These are phyloP conservation scores for Hirtodrosophila duncani DNA, from an alignment of 2,888 invertebrate species.

Conservation along the genomic window DNA sequence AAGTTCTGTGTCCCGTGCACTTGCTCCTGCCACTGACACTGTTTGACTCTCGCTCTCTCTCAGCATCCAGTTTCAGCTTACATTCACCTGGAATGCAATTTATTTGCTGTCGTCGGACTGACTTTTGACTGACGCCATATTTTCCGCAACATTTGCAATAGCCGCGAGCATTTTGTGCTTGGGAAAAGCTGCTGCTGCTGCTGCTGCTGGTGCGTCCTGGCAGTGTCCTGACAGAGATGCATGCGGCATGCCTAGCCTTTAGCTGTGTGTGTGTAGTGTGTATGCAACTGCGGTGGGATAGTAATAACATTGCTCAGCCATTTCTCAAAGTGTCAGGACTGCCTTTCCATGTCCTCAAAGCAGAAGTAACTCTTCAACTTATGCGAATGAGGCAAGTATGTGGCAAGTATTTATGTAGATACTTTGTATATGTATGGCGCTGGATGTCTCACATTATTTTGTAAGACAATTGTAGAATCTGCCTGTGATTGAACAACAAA, in stretches of 20 bases:
- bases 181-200: slow-evolving; percentile 32
- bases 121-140: slow-evolving; percentile 76
- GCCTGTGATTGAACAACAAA: too few relatives aligned
- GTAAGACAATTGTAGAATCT: too few relatives aligned
- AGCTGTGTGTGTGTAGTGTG: slow-evolving; percentile 12
- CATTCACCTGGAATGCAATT: slow-evolving; percentile 70
- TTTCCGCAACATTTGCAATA: slow-evolving; percentile 73
- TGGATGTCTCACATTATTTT: too few relatives aligned
- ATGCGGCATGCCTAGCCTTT: slow-evolving; percentile 18
- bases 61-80: not conserved
- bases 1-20: too few relatives aligned
- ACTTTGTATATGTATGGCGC: too few relatives aligned
- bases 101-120: slow-evolving; percentile 75
- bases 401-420: slow-evolving; percentile 1
- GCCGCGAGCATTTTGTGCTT: slow-evolving; percentile 50
- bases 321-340: slow-evolving; percentile 35
- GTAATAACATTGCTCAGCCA: not conserved
- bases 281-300: slow-evolving; percentile 4
- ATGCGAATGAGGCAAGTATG: not conserved
- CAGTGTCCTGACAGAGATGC: slow-evolving; percentile 25
- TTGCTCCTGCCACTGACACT: not conserved
- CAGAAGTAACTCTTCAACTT: not conserved
- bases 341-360: not conserved
- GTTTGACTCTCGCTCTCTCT: not conserved
- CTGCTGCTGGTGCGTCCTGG: slow-evolving; percentile 24